These are phyloP conservation scores for Saxidomus purpurata DNA, from an alignment of 1,140 invertebrate species.

Conservation along the genomic window DNA sequence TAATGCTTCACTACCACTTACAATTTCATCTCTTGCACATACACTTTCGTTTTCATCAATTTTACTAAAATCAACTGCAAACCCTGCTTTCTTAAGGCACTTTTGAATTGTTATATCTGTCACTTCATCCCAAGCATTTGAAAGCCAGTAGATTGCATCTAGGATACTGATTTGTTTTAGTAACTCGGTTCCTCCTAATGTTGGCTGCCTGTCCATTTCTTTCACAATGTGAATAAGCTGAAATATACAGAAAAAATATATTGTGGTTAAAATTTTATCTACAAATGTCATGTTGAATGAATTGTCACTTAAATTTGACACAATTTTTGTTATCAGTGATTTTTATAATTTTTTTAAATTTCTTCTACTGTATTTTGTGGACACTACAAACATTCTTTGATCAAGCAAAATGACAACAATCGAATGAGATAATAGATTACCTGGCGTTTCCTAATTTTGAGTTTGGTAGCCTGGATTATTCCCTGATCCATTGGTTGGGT, in stretches of 20 bases:
- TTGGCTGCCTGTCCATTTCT: constrained; percentile 32
- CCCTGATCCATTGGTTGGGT: constrained; percentile 59
- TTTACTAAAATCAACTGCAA: neutral
- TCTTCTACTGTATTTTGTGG: too few relatives aligned
- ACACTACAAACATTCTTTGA: too few relatives aligned
- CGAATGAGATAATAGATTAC: neutral
- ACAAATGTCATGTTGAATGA: neutral
- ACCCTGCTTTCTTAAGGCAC: constrained; percentile 43
- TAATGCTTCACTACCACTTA: too few relatives aligned
- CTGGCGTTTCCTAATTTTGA: constrained; percentile 36
- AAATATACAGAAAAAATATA: neutral
- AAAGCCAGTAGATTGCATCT: constrained; percentile 42
- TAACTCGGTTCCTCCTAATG: constrained; percentile 31
- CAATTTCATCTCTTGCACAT: too few relatives aligned
- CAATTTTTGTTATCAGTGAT: neutral
- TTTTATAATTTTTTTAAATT: too few relatives aligned
- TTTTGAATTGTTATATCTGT: constrained; percentile 20
- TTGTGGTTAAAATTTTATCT: neutral
- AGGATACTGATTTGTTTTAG: constrained; percentile 50
- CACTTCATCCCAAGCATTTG: constrained; percentile 40
- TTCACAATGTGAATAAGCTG: neutral
- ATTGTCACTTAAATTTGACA: too few relatives aligned
- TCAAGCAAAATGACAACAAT: too few relatives aligned
- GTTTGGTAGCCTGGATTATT: constrained; percentile 57
- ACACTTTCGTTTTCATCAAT: too few relatives aligned